phyloP scores from a whole-genome alignment of 37 sponge, comb jelly and placozoan genomes.

The Cliona cf. orientalis region DNA sequence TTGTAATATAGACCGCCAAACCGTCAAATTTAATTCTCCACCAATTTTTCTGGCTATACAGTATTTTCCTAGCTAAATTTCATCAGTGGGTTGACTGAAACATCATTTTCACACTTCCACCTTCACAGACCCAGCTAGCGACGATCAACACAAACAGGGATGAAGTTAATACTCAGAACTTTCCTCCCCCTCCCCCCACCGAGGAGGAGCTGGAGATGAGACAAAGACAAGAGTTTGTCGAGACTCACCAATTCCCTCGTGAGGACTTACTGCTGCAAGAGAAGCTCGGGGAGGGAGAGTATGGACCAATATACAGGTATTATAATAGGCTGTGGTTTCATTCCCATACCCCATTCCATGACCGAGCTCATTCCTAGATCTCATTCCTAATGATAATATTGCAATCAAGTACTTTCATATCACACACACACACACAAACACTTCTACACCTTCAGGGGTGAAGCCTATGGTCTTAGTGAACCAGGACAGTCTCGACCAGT shows the following conservation, averaged over 20 bases:
- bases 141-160: no score
- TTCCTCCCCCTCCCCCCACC: slow-evolving; percentile 1
- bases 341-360: neutral
- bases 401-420: neutral
- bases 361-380: neutral
- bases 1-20: no score
- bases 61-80: no score
- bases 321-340: neutral
- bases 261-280: slow-evolving; percentile 55
- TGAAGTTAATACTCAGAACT: no score
- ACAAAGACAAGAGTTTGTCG: neutral
- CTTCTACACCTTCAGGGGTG: slow-evolving; percentile 25
- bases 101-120: no score
- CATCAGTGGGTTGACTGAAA: no score
- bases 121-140: no score
- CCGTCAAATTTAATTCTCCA: no score
- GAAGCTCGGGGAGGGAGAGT: slow-evolving; percentile 68
- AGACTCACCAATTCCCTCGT: slow-evolving; percentile 42
- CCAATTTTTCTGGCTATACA: no score
- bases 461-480: slow-evolving; percentile 33
- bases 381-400: no score
- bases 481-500: slow-evolving; percentile 26
- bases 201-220: neutral
- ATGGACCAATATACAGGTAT: slow-evolving; percentile 66
- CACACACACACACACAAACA: neutral